A percentile compares a stretch with the other conserved stretches of the same genome.
Conservation (phyloP, 2,888 invertebrate genomes). For the Watsonalla binaria region DNA sequence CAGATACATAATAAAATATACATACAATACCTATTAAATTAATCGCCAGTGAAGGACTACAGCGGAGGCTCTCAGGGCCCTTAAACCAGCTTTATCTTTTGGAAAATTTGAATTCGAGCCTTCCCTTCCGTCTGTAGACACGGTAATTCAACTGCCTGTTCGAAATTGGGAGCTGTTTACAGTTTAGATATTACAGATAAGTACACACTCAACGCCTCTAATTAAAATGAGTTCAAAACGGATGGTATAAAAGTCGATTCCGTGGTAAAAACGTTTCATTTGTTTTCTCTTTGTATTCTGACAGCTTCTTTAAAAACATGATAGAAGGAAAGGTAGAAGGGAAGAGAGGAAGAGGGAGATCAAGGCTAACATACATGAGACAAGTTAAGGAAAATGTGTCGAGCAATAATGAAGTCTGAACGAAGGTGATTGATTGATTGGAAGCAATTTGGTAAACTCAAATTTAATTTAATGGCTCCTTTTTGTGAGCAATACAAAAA, state of each 20-base stretch:
- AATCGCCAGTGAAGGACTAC: constrained; percentile 6
- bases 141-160: constrained; percentile 34
- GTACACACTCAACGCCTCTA: constrained; percentile 1
- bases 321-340: too few relatives aligned
- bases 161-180: constrained; percentile 29
- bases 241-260: background rate
- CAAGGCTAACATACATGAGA: too few relatives aligned
- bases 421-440: too few relatives aligned
- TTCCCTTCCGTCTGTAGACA: constrained; percentile 39
- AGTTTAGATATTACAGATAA: constrained; percentile 15
- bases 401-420: too few relatives aligned
- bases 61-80: constrained; percentile 28
- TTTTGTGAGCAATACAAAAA: background rate
- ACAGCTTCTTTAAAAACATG: too few relatives aligned
- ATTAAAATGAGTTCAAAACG: constrained; percentile 15
- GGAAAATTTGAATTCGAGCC: constrained; percentile 55
- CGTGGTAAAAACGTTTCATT: background rate
- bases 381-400: too few relatives aligned
- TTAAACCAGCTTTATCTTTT: constrained; percentile 57
- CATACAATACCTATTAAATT: too few relatives aligned
- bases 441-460: too few relatives aligned
- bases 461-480: too few relatives aligned
- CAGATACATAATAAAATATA: too few relatives aligned
- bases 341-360: too few relatives aligned
- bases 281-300: too few relatives aligned